phyloP scores from a whole-genome alignment of 2,888 invertebrate genomes.

The Lepidocyrtinus sp. region DNA sequence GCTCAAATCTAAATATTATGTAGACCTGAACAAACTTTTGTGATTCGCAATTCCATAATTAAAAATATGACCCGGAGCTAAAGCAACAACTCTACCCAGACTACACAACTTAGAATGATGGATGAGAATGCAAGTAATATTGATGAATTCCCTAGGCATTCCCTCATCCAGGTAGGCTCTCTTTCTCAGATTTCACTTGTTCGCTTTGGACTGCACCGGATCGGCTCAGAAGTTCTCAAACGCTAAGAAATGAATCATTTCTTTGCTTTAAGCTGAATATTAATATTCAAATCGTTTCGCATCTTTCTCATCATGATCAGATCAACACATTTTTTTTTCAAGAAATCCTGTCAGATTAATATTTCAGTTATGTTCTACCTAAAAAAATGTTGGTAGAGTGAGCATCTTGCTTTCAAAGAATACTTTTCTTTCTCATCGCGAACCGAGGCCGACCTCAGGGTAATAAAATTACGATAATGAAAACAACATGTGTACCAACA shows the following conservation, averaged over 20 bases:
- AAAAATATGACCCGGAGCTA: background rate
- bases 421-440: background rate
- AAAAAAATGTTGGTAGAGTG: background rate
- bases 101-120: no score
- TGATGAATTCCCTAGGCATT: constrained; percentile 3
- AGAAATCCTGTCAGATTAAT: constrained; percentile 12
- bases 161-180: no score
- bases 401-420: background rate
- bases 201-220: no score
- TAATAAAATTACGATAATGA: constrained; percentile 56
- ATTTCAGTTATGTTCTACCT: background rate
- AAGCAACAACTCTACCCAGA: background rate
- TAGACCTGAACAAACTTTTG: background rate
- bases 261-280: constrained; percentile 12
- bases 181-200: no score
- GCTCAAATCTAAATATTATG: no score
- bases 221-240: no score
- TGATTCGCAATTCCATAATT: background rate
- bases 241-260: background rate
- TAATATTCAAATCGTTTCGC: constrained; percentile 34
- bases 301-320: background rate
- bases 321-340: constrained; percentile 13
- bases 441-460: constrained; percentile 33
- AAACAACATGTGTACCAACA: constrained; percentile 49
- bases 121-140: background rate